These are phyloP conservation scores for Unio delphinus DNA, from an alignment of 2,888 invertebrate species.

Conservation along the genomic window DNA sequence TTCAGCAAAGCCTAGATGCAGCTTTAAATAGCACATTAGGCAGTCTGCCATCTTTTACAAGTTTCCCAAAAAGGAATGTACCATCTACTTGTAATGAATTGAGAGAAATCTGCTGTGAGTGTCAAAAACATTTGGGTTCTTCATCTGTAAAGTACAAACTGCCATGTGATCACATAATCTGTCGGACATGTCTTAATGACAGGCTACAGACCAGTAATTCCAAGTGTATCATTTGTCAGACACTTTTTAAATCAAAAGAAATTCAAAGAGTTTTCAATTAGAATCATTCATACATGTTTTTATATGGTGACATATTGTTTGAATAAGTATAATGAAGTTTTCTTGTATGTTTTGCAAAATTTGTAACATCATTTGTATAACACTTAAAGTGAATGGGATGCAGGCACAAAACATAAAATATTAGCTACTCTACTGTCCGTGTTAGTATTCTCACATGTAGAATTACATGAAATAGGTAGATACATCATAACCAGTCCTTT, in stretches of 20 bases:
- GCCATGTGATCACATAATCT: slow-evolving; percentile 41
- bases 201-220: not conserved
- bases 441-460: no score
- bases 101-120: slow-evolving; percentile 2
- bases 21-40: slow-evolving; percentile 44
- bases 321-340: no score
- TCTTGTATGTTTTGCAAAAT: no score
- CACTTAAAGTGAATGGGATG: no score
- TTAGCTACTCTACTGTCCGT: no score
- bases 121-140: not conserved
- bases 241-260: slow-evolving; percentile 8
- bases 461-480: no score
- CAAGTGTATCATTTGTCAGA: slow-evolving; percentile 10
- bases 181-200: slow-evolving; percentile 30
- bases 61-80: not conserved
- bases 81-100: not conserved
- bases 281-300: no score
- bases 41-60: slow-evolving; percentile 46
- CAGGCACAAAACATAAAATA: no score
- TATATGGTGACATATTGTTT: no score
- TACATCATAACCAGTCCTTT: no score
- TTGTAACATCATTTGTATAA: no score
- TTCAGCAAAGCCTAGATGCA: slow-evolving; percentile 43
- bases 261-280: slow-evolving; percentile 11
- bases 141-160: slow-evolving; percentile 27